Evolutionary conservation across 2,797 vertebrate species (phyloP).

Genomic region (Phataginus tetradactyla): DNA sequence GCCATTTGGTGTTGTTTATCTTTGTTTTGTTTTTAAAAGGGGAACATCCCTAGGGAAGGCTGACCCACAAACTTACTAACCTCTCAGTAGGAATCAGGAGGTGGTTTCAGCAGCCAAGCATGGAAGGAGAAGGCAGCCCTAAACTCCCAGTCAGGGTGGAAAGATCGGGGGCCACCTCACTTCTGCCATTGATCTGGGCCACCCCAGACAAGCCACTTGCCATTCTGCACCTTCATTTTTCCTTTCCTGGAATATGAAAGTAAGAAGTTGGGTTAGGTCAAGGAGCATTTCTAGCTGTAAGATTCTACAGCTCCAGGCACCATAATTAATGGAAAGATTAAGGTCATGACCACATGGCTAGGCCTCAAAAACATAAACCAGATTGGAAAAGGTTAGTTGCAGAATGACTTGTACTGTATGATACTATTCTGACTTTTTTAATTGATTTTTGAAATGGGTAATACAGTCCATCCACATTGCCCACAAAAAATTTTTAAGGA

Average conservation of each 20-base stretch:
- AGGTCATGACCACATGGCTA: not conserved
- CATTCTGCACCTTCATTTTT: not conserved
- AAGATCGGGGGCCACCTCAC: not conserved
- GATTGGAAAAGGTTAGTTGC: not conserved
- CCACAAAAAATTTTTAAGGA: not conserved
- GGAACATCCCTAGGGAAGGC: not conserved
- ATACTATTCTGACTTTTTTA: not conserved
- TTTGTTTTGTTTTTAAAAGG: constrained; percentile 23
- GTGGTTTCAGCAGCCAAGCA: not conserved
- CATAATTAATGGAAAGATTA: constrained; percentile 1
- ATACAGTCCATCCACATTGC: not conserved
- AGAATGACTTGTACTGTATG: not conserved
- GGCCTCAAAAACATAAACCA: not conserved
- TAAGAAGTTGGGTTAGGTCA: not conserved
- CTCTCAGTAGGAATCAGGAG: not conserved
- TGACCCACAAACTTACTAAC: not conserved
- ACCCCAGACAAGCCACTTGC: not conserved
- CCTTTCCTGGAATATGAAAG: constrained; percentile 5
- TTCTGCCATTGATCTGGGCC: not conserved
- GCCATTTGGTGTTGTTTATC: not conserved
- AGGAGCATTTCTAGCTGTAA: not conserved
- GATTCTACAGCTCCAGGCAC: not conserved
- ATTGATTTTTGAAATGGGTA: constrained; percentile 11
- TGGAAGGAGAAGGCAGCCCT: not conserved
- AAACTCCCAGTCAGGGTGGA: not conserved